Conservation (phyloP, 2,888 invertebrate species). For the Clostera curtula region DNA sequence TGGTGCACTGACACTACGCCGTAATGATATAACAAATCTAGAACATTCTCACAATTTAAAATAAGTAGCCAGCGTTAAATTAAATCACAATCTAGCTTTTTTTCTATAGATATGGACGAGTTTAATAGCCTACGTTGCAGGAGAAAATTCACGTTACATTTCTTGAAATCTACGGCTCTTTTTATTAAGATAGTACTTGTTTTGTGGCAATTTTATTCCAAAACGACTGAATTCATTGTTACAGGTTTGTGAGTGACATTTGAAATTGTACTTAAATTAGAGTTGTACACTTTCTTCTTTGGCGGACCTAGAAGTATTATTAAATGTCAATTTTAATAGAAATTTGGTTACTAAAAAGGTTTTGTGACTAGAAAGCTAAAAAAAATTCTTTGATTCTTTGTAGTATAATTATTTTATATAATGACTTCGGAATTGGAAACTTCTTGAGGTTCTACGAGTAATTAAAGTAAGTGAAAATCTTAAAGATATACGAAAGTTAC, state of each 20-base stretch:
- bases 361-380: too few species aligned
- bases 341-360: too few species aligned
- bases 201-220: neutral
- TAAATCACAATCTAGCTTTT: neutral
- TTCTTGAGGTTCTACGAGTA: too few species aligned
- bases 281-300: neutral
- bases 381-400: too few species aligned
- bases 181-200: neutral
- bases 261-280: neutral
- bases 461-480: too few species aligned
- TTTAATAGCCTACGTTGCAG: neutral
- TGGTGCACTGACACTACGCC: constrained; percentile 1
- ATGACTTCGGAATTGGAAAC: too few species aligned
- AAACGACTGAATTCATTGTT: neutral
- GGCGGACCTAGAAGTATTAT: too few species aligned
- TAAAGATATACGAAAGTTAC: too few species aligned
- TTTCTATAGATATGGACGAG: neutral
- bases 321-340: too few species aligned
- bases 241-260: neutral
- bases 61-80: neutral
- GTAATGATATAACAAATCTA: constrained; percentile 1
- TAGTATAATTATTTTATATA: too few species aligned
- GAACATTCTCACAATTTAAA: neutral
- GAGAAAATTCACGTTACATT: constrained; percentile 1
- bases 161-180: neutral